Conservation (phyloP, 2,888 invertebrate genomes). For the Oscheius myriophilus region DNA sequence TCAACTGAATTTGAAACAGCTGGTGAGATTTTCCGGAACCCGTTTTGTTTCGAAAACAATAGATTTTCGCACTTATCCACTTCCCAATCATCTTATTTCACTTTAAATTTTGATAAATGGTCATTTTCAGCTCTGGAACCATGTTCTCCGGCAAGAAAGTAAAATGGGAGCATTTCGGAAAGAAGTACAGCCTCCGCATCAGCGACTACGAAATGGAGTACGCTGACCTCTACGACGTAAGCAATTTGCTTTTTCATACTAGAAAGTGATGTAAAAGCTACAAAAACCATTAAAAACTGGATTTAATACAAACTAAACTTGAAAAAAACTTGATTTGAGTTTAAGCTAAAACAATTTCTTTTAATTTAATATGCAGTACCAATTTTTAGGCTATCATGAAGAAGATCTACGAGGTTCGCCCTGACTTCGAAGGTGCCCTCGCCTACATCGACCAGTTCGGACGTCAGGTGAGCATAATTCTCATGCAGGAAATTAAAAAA, state of each 20-base stretch:
- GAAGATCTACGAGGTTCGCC: conserved; percentile 60
- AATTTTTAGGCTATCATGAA: conserved; percentile 60
- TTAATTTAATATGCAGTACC: too few relatives aligned
- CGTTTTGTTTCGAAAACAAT: too few relatives aligned
- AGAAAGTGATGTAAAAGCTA: background rate
- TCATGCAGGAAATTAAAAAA: background rate
- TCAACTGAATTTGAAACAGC: too few relatives aligned
- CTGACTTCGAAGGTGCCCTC: conserved; percentile 65
- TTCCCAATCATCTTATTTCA: too few relatives aligned
- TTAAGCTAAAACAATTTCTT: too few relatives aligned
- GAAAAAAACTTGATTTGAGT: conserved; percentile 11
- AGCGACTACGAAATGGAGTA: conserved; percentile 66
- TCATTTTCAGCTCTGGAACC: conserved; percentile 54
- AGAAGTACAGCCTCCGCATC: conserved; percentile 61
- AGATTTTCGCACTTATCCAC: too few relatives aligned
- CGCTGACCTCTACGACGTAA: conserved; percentile 63
- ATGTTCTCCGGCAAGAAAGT: conserved; percentile 65
- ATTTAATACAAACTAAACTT: background rate
- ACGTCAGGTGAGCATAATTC: conserved; percentile 50
- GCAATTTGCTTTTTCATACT: conserved; percentile 16
- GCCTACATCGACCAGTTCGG: conserved; percentile 66
- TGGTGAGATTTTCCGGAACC: too few relatives aligned
- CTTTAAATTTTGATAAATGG: too few relatives aligned
- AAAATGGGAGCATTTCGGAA: conserved; percentile 68
- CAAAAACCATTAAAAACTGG: background rate